Conservation (phyloP, 1,140 invertebrate species). For the Rhyacophila brunnea region DNA sequence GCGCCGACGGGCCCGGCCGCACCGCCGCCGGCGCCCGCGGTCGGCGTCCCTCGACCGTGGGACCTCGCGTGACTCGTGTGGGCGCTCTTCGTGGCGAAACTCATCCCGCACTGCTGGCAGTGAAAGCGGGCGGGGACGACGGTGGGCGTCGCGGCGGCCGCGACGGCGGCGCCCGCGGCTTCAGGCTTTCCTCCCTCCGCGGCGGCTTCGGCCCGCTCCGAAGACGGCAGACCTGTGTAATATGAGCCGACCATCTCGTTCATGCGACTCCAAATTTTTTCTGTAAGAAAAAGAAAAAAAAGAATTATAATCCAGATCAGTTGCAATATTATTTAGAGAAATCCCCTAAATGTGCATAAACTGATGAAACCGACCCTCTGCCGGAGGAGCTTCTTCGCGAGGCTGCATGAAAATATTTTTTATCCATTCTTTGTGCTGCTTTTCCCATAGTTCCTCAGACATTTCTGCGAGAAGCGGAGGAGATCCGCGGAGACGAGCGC, state of each 20-base stretch:
- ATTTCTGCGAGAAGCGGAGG: conserved; percentile 9
- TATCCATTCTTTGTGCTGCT: conserved; percentile 36
- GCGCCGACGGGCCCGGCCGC: conserved; percentile 40
- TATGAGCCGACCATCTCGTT: conserved; percentile 50
- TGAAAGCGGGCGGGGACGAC: conserved; percentile 46
- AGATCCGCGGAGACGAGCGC: conserved; percentile 11
- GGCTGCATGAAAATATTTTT: conserved; percentile 33
- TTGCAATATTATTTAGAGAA: background rate
- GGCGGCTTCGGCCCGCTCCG: conserved; percentile 26
- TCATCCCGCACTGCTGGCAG: conserved; percentile 60
- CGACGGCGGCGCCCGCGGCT: conserved; percentile 3
- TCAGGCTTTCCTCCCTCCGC: conserved; percentile 29
- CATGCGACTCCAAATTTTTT: conserved; percentile 41
- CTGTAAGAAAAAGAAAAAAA: conserved; percentile 39
- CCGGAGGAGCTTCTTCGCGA: conserved; percentile 9
- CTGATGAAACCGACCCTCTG: conserved; percentile 8
- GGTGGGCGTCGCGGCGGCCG: conserved; percentile 44
- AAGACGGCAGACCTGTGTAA: conserved; percentile 28
- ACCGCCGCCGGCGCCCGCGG: conserved; percentile 38
- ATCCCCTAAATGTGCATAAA: background rate
- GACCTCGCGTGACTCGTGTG: conserved; percentile 61
- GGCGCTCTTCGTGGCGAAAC: conserved; percentile 59
- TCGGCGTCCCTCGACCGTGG: conserved; percentile 41
- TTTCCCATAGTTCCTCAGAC: conserved; percentile 35
- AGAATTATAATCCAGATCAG: background rate